These are phyloP conservation scores for Coelopa pilipes DNA, from an alignment of 2,888 invertebrate species.

Conservation along the genomic window DNA sequence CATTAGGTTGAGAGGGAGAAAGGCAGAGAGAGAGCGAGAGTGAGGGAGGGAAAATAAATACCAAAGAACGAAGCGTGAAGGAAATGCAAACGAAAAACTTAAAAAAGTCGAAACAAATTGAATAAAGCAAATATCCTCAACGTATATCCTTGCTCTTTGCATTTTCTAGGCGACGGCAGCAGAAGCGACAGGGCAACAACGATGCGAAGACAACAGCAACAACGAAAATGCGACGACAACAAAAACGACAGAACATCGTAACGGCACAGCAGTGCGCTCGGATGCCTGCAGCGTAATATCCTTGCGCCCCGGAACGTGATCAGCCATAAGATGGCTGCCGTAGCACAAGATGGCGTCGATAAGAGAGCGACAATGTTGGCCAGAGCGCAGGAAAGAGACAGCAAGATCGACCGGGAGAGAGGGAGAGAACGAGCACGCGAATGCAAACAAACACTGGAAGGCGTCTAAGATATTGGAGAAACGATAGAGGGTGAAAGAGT, in stretches of 20 bases:
- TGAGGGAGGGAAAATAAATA: slow-evolving; percentile 17
- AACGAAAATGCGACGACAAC: background rate
- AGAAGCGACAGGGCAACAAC: background rate
- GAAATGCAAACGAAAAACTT: background rate
- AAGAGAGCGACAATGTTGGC: slow-evolving; percentile 16
- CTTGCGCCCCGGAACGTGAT: slow-evolving; percentile 17
- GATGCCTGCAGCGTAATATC: background rate
- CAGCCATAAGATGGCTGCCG: slow-evolving; percentile 18
- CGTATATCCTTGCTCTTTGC: slow-evolving; percentile 22
- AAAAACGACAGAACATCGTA: background rate
- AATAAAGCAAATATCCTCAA: slow-evolving; percentile 29
- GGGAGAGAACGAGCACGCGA: background rate
- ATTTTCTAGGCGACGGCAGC: slow-evolving; percentile 4
- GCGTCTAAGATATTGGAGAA: background rate
- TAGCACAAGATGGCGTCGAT: slow-evolving; percentile 25
- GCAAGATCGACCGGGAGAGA: no score
- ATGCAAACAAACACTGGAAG: background rate
- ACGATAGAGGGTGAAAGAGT: no score
- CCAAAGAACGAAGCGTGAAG: slow-evolving; percentile 8
- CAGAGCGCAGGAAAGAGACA: background rate
- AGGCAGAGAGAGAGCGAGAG: background rate
- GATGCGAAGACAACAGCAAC: background rate
- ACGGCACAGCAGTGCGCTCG: background rate
- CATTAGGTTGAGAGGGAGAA: slow-evolving; percentile 3
- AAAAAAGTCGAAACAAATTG: slow-evolving; percentile 27